Evolutionary conservation across 2,888 invertebrate species (phyloP), one percentile per base, ranked within the genome.

Genomic region (Minunthozetes semirufus): DNA sequence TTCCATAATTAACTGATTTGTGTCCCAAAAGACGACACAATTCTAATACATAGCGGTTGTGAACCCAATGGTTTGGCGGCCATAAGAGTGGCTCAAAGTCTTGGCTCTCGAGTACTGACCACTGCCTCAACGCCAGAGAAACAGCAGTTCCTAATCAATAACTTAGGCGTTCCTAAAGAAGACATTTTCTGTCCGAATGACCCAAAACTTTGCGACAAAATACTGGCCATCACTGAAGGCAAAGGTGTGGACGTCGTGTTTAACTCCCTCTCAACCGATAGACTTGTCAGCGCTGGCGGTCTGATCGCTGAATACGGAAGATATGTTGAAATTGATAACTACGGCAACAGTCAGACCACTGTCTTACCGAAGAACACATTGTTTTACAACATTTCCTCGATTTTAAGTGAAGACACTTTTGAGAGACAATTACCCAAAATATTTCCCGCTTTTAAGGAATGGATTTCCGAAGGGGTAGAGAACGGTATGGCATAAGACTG

Each of bases 11-110:
- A 68, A 15, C 25, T 33, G 63, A 22, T 63, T 5, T 63, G 25
- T 29, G 11, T 17, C 25, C 25, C 78, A 42, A 42, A 77, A 72
- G 82, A 83, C 4, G 82, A 84, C 76, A 86, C 88, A 59, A 89
- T 97, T n/a, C n/a, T n/a, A n/a, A n/a, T n/a, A 75, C 96, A 97
- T 83, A 94, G 96, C 73, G 96, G 96, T 78, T 90, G 92, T 78
- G 97, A 96, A 76, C 96, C 95, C 80, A 96, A 97, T 48, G 98
- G 98, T 8, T 95, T 95, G 86, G 97, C 98, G 1, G 95, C 97
- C 77, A 95, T 98, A 80, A 87, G 93, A 25, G 91, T 98, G 80
- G 95, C 96, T 72, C 87, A 97, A 73, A 89, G 90, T 82, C 88
- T 90, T 83, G 94, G 94, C 72, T 91, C 94, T 84, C 88, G 87